Conservation (phyloP, 2,113 vertebrate genomes). For the Himantopus leucocephalus region DNA sequence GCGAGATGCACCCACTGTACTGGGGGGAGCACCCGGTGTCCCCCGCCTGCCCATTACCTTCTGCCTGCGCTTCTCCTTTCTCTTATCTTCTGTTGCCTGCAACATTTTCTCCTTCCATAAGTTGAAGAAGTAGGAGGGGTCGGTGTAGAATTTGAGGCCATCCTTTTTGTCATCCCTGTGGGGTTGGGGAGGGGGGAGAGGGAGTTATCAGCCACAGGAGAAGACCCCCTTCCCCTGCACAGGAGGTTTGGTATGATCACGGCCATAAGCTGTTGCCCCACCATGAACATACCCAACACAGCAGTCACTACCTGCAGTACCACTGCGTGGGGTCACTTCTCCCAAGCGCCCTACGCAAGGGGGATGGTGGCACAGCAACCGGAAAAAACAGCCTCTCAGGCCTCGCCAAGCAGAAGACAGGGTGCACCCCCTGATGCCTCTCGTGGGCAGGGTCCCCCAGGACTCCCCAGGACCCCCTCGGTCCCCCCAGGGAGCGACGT, state of each 20-base stretch:
- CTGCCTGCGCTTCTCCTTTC: conserved; percentile 91
- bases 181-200: neutral
- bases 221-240: neutral
- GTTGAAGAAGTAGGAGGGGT: conserved; percentile 93
- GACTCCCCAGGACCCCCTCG: too few relatives aligned
- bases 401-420: neutral
- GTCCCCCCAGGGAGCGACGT: neutral
- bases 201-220: neutral
- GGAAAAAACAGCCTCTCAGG: neutral
- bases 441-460: neutral
- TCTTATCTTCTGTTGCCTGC: conserved; percentile 92
- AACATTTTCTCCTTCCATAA: conserved; percentile 97
- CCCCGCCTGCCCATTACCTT: conserved; percentile 71
- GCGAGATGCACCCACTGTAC: accelerated
- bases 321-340: accelerated
- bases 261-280: neutral
- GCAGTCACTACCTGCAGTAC: neutral
- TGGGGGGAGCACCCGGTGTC: accelerated
- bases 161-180: conserved; percentile 91
- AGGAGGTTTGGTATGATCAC: accelerated
- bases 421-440: accelerated
- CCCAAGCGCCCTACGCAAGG: accelerated
- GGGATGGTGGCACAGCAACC: neutral
- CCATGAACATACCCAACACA: neutral
- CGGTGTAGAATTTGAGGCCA: conserved; percentile 90